phyloP scores from a whole-genome alignment of 2,113 vertebrate species.

The Cryptotis parvus region DNA sequence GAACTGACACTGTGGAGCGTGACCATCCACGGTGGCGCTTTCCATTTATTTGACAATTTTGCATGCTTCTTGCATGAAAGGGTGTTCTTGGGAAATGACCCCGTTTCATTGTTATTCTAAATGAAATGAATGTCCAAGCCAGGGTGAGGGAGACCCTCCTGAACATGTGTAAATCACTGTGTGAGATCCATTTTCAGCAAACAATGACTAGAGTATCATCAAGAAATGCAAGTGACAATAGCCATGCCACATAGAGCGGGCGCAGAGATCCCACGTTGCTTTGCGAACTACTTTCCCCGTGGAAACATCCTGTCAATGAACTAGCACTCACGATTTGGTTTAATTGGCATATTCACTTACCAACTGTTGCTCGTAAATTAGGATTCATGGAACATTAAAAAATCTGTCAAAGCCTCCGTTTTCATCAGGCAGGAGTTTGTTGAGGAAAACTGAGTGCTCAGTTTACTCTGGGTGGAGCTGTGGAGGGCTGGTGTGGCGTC shows the following conservation, averaged over 20 bases:
- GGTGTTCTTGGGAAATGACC: conserved; percentile 70
- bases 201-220: conserved; percentile 67
- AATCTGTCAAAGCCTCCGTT: conserved; percentile 56
- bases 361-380: conserved; percentile 72
- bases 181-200: conserved; percentile 64
- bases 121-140: conserved; percentile 80
- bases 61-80: conserved; percentile 77
- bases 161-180: conserved; percentile 65
- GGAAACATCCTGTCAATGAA: conserved; percentile 30
- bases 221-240: not conserved
- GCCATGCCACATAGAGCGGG: no score
- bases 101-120: conserved; percentile 79
- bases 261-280: not conserved
- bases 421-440: conserved; percentile 70
- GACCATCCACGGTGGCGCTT: conserved; percentile 77
- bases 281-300: not conserved
- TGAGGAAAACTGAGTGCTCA: conserved; percentile 63
- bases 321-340: conserved; percentile 34
- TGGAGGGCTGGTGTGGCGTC: conserved; percentile 18
- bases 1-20: conserved; percentile 78
- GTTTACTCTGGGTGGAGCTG: conserved; percentile 40
- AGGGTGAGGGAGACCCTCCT: conserved; percentile 59
- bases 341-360: conserved; percentile 52
- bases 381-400: conserved; percentile 39
- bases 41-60: conserved; percentile 84